phyloP scores from a whole-genome alignment of 2,113 vertebrate species.

The Desmodus rotundus region DNA sequence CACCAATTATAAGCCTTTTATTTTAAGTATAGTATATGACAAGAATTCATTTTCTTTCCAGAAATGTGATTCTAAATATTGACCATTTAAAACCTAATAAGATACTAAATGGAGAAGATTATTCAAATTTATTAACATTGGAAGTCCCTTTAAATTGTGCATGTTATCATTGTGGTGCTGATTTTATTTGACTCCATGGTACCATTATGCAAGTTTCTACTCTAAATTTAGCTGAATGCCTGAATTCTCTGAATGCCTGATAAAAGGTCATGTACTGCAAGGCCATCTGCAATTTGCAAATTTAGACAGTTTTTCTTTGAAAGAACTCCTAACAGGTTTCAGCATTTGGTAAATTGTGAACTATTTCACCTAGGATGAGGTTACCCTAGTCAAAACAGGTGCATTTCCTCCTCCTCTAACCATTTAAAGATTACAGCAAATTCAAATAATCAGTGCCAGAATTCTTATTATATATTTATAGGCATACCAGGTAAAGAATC shows the following conservation, averaged over 20 bases:
- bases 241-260: background rate
- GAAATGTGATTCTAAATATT: conserved; percentile 45
- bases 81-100: conserved; percentile 42
- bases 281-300: conserved; percentile 40
- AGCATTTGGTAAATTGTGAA: background rate
- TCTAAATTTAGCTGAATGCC: background rate
- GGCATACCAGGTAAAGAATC: background rate
- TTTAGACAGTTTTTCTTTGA: conserved; percentile 47
- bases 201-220: background rate
- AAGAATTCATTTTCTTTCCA: conserved; percentile 34
- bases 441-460: background rate
- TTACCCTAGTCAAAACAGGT: background rate
- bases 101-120: conserved; percentile 36
- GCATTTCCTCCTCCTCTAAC: background rate
- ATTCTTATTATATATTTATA: background rate
- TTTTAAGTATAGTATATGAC: conserved; percentile 17
- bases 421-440: background rate
- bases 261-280: conserved; percentile 30
- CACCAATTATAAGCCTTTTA: background rate
- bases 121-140: conserved; percentile 53
- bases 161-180: background rate
- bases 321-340: conserved; percentile 23
- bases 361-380: background rate
- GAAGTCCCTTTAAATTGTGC: conserved; percentile 33
- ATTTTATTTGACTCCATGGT: conserved; percentile 46